These are phyloP conservation scores for Prionailurus bengalensis DNA, from an alignment of 2,113 vertebrate species.

Conservation along the genomic window DNA sequence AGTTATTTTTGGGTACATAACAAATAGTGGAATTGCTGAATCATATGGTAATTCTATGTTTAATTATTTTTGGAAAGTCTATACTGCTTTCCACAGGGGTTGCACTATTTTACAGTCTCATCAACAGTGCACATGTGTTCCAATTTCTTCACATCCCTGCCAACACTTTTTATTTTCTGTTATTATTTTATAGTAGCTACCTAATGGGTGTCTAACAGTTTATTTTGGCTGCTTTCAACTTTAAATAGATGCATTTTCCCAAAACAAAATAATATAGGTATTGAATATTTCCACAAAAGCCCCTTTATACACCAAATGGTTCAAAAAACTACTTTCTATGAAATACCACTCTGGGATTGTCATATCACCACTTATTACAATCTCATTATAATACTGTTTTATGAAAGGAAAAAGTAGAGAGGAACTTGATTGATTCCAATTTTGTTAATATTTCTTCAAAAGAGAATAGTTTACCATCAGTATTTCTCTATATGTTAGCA, in stretches of 20 bases:
- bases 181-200: neutral
- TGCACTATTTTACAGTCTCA: neutral
- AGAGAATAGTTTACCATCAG: neutral
- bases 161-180: neutral
- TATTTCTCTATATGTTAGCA: neutral
- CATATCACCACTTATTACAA: neutral
- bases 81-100: neutral
- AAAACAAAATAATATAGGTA: neutral
- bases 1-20: neutral
- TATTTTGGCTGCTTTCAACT: neutral
- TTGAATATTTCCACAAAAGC: neutral
- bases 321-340: neutral
- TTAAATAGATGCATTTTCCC: neutral
- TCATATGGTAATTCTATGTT: neutral
- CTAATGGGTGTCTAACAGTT: neutral
- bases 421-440: neutral
- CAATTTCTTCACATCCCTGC: neutral
- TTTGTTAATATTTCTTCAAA: neutral
- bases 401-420: neutral
- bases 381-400: neutral
- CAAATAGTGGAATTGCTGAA: neutral
- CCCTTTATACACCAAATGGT: neutral
- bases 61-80: neutral
- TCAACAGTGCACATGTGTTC: neutral
- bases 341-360: neutral